A percentile compares a stretch with the other conserved stretches of the same genome.
These are phyloP conservation scores for Zapus hudsonius DNA, from an alignment of 2,113 vertebrate species.

Conservation along the genomic window DNA sequence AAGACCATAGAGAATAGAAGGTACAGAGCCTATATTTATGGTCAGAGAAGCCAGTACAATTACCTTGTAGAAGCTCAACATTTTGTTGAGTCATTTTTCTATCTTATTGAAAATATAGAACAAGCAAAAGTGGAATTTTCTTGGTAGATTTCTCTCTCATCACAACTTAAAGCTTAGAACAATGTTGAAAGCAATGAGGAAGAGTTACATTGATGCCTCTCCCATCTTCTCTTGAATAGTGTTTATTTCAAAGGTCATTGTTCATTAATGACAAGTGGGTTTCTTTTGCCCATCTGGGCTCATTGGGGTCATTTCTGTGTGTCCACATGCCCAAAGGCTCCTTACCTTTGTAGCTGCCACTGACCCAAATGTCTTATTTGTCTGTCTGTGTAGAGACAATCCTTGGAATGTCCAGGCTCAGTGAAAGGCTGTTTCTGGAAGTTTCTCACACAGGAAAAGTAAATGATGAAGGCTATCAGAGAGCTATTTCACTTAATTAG, in stretches of 20 bases:
- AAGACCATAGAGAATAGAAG: not conserved
- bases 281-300: conserved; percentile 39
- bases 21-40: not conserved
- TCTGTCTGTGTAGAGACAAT: not conserved
- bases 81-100: not conserved
- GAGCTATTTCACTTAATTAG: not conserved
- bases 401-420: conserved; percentile 14
- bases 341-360: conserved; percentile 36
- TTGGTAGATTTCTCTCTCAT: not conserved
- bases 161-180: not conserved
- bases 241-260: conserved; percentile 51
- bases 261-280: not conserved
- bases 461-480: not conserved
- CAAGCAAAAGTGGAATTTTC: not conserved
- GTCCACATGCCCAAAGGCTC: conserved; percentile 49
- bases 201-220: not conserved
- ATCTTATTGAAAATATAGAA: conserved; percentile 41
- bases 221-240: not conserved
- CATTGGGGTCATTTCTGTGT: not conserved
- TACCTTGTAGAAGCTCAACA: not conserved
- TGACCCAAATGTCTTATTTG: conserved; percentile 2
- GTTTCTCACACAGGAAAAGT: not conserved
- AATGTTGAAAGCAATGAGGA: not conserved
- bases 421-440: conserved; percentile 9
- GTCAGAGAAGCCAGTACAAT: not conserved